Conservation (phyloP, 1,140 invertebrate species). For the Muscidifurax raptorellus region DNA sequence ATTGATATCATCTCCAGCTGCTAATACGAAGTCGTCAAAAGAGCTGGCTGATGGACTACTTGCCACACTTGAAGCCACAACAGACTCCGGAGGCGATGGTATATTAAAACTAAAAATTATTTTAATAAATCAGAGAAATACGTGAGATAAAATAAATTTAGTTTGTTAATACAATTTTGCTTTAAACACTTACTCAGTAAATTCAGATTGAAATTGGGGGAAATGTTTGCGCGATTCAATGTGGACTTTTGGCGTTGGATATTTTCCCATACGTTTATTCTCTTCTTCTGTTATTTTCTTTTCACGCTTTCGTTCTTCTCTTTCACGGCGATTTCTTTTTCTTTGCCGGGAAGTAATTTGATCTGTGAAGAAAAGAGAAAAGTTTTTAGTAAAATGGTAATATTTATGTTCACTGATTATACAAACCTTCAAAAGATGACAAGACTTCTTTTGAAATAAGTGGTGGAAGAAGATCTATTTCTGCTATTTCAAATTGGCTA, state of each 20-base stretch:
- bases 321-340: constrained; percentile 79
- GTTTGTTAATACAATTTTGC: no score
- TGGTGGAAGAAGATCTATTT: constrained; percentile 86
- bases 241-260: constrained; percentile 77
- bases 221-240: constrained; percentile 82
- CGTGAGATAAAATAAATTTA: background rate
- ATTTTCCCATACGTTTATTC: constrained; percentile 82
- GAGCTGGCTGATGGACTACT: constrained; percentile 63
- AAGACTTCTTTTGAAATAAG: constrained; percentile 82
- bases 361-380: constrained; percentile 66
- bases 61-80: constrained; percentile 60
- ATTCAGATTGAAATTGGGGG: constrained; percentile 76
- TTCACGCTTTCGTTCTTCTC: constrained; percentile 83
- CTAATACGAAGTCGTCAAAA: constrained; percentile 58
- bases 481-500: constrained; percentile 92
- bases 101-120: constrained; percentile 52
- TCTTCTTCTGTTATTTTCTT: constrained; percentile 83
- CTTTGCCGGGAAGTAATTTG: constrained; percentile 81
- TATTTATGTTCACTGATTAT: background rate
- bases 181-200: constrained; percentile 63
- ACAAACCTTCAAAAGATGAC: constrained; percentile 80
- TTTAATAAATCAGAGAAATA: background rate
- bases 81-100: constrained; percentile 61
- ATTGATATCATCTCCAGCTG: constrained; percentile 60
- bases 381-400: background rate